Evolutionary conservation across 2,888 invertebrate genomes (phyloP), one percentile per base, ranked within the genome.

Genomic region (Clostera curtula): DNA sequence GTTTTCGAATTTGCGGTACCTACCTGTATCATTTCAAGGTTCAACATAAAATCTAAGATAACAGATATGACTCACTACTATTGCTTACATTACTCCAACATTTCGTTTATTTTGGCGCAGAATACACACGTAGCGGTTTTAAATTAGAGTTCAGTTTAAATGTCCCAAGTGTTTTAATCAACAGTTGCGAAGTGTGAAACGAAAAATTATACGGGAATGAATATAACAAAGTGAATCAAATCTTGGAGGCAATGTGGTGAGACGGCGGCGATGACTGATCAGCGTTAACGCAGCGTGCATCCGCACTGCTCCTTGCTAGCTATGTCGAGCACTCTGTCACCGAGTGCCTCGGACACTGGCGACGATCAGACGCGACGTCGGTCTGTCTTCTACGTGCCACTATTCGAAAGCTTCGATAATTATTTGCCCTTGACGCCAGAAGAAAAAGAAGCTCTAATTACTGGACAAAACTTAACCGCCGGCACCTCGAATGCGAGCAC

Each of bases 301-400:
- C 76, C 75, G 73, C 54, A 56, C 38, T 12, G 41, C 36, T 27
- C 21, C 16, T 34, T 29, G 19, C 28, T 43, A 50, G 62, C 56
- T 59, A 83, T 83, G 83, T 69, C 85, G 49, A 67, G 68, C 50
- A 54, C 68, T 35, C 55, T 69, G 53, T 66, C 74, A 34, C 65
- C 73, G 31, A 67, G 63, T 53, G 51, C 56, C 41, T 52, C 66
- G 45, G 54, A 56, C 67, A 56, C 54, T 57, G 71, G 62, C 56
- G 85, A 86, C 53, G 87, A 88, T 27, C 72, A 82, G 41, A 61
- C 83, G 38, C 82, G 88, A 25, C 85, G 92, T 34, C 86, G 91
- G 38, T 92, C 92, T 24, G 90, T 91, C 42, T 92, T 92, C 71
- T 92, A 92, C 72, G 90, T 92, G 41, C 89, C 91, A 42, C 75